phyloP scores from a whole-genome alignment of 2,797 vertebrate genomes.

The Varecia variegata region DNA sequence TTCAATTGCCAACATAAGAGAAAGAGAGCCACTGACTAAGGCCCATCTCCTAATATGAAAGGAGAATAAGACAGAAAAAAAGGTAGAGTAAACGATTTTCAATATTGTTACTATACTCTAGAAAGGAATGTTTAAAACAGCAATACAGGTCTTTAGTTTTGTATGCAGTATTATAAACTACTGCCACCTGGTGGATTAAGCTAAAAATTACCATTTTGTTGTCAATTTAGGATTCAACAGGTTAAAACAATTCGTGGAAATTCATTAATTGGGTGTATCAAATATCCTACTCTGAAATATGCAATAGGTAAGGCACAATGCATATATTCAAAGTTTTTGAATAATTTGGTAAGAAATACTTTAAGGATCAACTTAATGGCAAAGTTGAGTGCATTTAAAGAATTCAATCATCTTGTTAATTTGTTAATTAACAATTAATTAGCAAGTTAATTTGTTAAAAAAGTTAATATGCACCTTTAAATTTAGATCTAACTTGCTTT shows the following conservation, averaged over 20 bases:
- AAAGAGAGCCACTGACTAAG: neutral
- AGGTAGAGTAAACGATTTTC: neutral
- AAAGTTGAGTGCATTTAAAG: neutral
- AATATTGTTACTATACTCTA: neutral
- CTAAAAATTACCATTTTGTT: neutral
- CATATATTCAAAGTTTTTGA: neutral
- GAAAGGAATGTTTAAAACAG: neutral
- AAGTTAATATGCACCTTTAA: neutral
- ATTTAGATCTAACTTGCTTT: neutral
- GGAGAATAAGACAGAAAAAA: neutral
- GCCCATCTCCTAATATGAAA: neutral
- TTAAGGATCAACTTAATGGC: neutral
- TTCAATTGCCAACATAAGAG: neutral
- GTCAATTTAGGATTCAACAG: neutral
- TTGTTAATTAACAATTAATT: neutral
- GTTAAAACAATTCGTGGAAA: neutral
- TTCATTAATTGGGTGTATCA: neutral
- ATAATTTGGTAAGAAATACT: neutral
- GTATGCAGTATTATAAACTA: neutral
- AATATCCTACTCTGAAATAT: neutral
- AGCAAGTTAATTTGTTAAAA: neutral
- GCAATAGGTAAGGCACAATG: neutral
- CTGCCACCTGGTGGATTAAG: constrained; percentile 59
- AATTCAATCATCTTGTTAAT: neutral
- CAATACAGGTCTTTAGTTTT: neutral